A percentile compares a stretch with the other conserved stretches of the same genome.
phyloP scores from a whole-genome alignment of 64 coral and sea anemone species.

The Astreopora myriophthalma region DNA sequence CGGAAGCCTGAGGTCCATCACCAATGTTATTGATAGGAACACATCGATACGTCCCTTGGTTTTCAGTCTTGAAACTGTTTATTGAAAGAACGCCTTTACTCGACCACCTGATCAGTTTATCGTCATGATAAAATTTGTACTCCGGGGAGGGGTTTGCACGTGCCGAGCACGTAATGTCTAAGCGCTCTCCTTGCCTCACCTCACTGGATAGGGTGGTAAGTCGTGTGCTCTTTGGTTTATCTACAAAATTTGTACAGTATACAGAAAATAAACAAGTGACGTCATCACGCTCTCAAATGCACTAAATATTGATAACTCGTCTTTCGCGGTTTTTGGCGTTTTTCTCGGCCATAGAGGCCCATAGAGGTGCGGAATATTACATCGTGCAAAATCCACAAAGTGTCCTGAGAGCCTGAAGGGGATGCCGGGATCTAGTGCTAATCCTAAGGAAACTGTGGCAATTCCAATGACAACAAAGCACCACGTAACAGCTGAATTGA shows the following conservation, averaged over 20 bases:
- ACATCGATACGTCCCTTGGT: slow-evolving; percentile 25
- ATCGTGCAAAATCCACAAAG: too few relatives aligned
- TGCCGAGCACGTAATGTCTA: not conserved
- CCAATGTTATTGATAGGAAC: slow-evolving; percentile 7
- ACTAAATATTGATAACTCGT: too few relatives aligned
- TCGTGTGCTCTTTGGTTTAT: not conserved
- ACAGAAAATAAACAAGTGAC: not conserved
- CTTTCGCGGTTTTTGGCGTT: too few relatives aligned
- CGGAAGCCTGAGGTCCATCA: not conserved
- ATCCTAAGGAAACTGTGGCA: too few relatives aligned
- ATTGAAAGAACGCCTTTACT: slow-evolving; percentile 7
- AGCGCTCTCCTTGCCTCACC: not conserved
- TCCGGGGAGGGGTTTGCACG: slow-evolving; percentile 1
- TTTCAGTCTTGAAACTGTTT: not conserved
- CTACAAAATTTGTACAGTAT: not conserved
- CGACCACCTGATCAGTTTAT: not conserved
- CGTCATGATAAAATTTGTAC: slow-evolving; percentile 12
- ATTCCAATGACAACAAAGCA: too few relatives aligned
- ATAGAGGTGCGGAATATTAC: too few relatives aligned
- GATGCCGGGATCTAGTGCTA: too few relatives aligned
- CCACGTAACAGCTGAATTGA: too few relatives aligned
- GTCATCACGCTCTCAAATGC: too few relatives aligned
- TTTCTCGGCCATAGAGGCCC: too few relatives aligned
- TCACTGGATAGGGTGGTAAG: not conserved
- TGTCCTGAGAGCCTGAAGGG: too few relatives aligned